Evolutionary conservation across 2,888 invertebrate genomes (phyloP), one percentile per base, ranked within the genome.

Genomic region (Shargacucullia verbasci): DNA sequence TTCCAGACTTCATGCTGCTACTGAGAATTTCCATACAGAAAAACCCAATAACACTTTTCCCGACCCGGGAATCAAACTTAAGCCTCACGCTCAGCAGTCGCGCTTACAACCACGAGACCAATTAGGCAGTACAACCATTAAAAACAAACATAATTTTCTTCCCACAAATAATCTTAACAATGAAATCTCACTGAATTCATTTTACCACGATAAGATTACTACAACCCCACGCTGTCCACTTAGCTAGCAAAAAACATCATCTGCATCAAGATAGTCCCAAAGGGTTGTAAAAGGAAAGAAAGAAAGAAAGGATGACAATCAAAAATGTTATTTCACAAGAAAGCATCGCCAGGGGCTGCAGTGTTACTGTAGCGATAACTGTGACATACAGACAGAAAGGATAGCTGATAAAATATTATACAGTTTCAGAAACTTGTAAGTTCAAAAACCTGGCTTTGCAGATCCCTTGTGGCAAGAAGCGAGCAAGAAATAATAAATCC

Each of bases 251-350:
- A 58, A 62, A 70, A 59, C 53, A 59, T 63, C 61, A 65, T 73
- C 69, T 63, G 62, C 66, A 73, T 71, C 73, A 47, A 47, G 73
- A 76, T 77, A 52, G 71, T 52, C 45, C 57, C 69, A 60, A 69
- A 69, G 73, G 76, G 76, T 69, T 72, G 60, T 57, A 61, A 70
- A 73, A 70, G 71, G 54, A 70, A 70, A 73, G 63, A 53, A 66
- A 69, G 60, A 38, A 47, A 58, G 73, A 73, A 61, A 63, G 78
- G 73, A 81, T 73, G 78, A 82, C 82, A 82, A 82, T 82, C 82
- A 82, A 82, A 81, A 82, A 82, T 80, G 82, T 82, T 82, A 81
- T 82, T 82, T 65, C 73, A 59, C 70, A 59, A 29, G 72, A 72
- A 72, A 80, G 76, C 66, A 62, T 60, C 71, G 72, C 72, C 59